Base-by-base conservation (phyloP, 2,888 invertebrate genomes). In the Himalopsyche japonica region DNA sequence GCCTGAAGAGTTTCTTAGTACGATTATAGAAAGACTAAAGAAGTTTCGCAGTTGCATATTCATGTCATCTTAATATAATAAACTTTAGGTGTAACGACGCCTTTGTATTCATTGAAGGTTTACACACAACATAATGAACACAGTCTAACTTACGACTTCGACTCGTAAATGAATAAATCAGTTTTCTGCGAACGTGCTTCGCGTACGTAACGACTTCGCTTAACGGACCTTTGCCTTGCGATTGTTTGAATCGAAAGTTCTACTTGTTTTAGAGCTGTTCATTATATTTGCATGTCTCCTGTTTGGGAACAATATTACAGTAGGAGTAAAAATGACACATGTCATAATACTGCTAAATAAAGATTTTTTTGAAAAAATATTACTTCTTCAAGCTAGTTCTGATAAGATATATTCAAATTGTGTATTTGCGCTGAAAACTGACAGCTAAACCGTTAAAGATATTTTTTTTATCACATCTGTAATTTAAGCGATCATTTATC, bases 161-260 rank as follows among this genome's bases (percentile, higher is more conserved):
- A 27, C 76, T 76, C 34, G 80, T 84, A 82, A 82, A 48, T 82
- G 84, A 76, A 80, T 84, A 82, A 82, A 84, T 84, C 84, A 82
- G 84, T 49, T 82, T 81, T 32, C 32, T 15, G 70, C 24, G 79
- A 64, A 84, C 84, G 84, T 84, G 84, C 70, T 48, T 27, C 32
- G 84, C n/a, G 32, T 84, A 49, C 78, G 34, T 80, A 84, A 84
- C 76, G 70, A 57, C 27, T 80, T 77, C 20, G 64, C 76, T 84
- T 84, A 84, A 84, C 84, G 82, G 84, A 79, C 57, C 32, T 77
- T 80, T 48, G 32, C 79, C 76, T 70, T 27, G 30, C 70, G 30
- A 70, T 70, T 15, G 12, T 27, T 70, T 27, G 27, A 70, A 70
- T 70, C 70, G 70, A 70, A 70, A 70, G 70, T 70, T 70, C 70